Evolutionary conservation across 2,888 invertebrate genomes (phyloP).

Genomic region (Digitonthophagus gazella): DNA sequence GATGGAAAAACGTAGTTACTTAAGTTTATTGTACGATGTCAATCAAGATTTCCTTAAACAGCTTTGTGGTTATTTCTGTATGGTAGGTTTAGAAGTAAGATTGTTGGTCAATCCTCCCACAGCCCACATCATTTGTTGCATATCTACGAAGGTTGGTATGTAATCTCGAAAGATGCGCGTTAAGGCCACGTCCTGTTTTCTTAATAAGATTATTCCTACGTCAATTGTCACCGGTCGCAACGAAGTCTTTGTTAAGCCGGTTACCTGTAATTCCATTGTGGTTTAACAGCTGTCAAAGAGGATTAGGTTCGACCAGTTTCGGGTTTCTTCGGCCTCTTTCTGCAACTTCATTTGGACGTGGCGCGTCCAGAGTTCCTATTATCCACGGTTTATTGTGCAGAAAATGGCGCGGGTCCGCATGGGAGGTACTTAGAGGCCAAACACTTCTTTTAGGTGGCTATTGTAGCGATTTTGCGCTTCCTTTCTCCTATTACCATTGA

Average conservation of each 20-base stretch:
- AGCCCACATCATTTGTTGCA: not conserved
- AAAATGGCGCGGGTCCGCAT: conserved; percentile 9
- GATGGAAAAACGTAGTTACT: not conserved
- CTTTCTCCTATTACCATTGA: conserved; percentile 9
- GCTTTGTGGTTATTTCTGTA: not conserved
- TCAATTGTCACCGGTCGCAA: conserved; percentile 33
- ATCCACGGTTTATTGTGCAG: conserved; percentile 10
- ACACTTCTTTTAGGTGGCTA: conserved; percentile 1
- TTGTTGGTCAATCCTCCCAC: not conserved
- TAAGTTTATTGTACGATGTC: not conserved
- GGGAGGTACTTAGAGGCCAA: conserved; percentile 7
- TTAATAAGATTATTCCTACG: conserved; percentile 35
- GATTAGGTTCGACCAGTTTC: conserved; percentile 31
- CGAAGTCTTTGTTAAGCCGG: conserved; percentile 34
- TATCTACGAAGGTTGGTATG: not conserved
- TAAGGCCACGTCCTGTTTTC: conserved; percentile 1
- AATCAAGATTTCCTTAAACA: not conserved
- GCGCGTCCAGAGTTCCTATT: not conserved
- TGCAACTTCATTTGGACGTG: conserved; percentile 1
- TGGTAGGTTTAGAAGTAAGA: not conserved
- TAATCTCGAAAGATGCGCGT: not conserved
- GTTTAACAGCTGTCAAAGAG: conserved; percentile 33
- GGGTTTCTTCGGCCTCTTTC: conserved; percentile 28
- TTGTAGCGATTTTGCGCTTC: conserved; percentile 8
- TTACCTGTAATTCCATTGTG: conserved; percentile 36